Percentiles rank a stretch among this genome's conserved stretches.
phyloP scores from a whole-genome alignment of 2,888 invertebrate genomes.

The Augochlorella aurata region DNA sequence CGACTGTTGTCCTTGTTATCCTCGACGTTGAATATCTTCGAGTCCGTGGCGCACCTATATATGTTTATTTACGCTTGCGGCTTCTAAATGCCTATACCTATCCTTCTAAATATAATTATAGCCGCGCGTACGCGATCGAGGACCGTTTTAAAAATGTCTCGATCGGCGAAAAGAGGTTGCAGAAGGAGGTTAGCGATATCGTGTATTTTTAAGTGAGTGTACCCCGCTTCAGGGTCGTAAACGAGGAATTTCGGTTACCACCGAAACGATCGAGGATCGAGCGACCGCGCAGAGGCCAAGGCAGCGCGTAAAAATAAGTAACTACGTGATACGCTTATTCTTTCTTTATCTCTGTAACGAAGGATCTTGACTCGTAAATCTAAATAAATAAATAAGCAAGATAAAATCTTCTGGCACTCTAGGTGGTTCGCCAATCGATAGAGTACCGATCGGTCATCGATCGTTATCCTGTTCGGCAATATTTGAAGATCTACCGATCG shows the following conservation, averaged over 20 bases:
- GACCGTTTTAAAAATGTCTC: conserved; percentile 42
- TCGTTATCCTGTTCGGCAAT: not conserved
- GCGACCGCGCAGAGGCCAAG: not conserved
- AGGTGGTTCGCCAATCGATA: not conserved
- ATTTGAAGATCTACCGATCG: too few species aligned
- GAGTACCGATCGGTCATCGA: not conserved
- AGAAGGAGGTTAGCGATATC: conserved; percentile 30
- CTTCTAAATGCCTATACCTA: too few species aligned
- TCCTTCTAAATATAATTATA: conserved; percentile 27
- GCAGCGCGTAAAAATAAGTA: not conserved
- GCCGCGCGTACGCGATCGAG: conserved; percentile 22
- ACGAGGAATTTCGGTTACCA: conserved; percentile 30
- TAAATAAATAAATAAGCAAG: too few species aligned
- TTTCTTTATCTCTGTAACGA: conserved; percentile 6
- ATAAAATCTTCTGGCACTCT: too few species aligned
- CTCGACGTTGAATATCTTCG: not conserved
- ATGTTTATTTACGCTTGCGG: not conserved
- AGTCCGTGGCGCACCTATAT: not conserved
- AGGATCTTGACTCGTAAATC: too few species aligned
- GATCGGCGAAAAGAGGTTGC: conserved; percentile 29
- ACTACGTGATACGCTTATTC: conserved; percentile 40
- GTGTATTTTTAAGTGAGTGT: conserved; percentile 60
- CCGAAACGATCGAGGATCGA: conserved; percentile 48
- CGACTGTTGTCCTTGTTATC: not conserved
- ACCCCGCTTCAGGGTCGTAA: conserved; percentile 38